phyloP scores from a whole-genome alignment of 2,888 invertebrate species.

The Thera britannica region DNA sequence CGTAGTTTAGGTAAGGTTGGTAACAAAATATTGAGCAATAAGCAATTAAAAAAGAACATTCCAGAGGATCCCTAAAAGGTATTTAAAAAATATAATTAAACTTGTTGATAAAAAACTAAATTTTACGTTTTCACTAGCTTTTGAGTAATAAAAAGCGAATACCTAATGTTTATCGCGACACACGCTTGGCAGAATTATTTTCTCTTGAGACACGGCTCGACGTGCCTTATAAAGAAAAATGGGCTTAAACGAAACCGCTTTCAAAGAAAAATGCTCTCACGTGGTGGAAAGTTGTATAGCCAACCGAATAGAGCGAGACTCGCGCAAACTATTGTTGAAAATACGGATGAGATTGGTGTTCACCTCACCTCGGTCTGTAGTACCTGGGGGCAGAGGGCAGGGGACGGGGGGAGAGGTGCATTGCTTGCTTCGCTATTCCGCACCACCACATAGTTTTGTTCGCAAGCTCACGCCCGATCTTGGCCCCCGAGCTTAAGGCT shows the following conservation, averaged over 20 bases:
- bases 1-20: too few species aligned
- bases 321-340: slow-evolving; percentile 59
- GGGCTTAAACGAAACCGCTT: not conserved
- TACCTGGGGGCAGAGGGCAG: slow-evolving; percentile 55
- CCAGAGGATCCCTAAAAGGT: too few species aligned
- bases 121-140: too few species aligned
- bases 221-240: not conserved
- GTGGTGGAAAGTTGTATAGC: not conserved
- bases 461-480: slow-evolving; percentile 63
- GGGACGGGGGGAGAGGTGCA: slow-evolving; percentile 49
- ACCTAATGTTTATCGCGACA: not conserved
- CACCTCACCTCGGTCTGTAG: slow-evolving; percentile 54
- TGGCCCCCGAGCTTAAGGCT: slow-evolving; percentile 71
- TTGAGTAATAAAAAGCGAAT: too few species aligned
- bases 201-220: not conserved
- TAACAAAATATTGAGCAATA: too few species aligned
- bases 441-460: slow-evolving; percentile 78
- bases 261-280: slow-evolving; percentile 8
- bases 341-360: slow-evolving; percentile 71
- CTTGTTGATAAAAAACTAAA: too few species aligned
- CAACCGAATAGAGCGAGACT: slow-evolving; percentile 46
- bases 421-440: slow-evolving; percentile 68
- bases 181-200: not conserved
- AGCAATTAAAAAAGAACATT: too few species aligned
- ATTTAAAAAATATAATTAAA: too few species aligned